Conservation (phyloP, 2,888 invertebrate genomes). For the Drosophila parthenogenetica region DNA sequence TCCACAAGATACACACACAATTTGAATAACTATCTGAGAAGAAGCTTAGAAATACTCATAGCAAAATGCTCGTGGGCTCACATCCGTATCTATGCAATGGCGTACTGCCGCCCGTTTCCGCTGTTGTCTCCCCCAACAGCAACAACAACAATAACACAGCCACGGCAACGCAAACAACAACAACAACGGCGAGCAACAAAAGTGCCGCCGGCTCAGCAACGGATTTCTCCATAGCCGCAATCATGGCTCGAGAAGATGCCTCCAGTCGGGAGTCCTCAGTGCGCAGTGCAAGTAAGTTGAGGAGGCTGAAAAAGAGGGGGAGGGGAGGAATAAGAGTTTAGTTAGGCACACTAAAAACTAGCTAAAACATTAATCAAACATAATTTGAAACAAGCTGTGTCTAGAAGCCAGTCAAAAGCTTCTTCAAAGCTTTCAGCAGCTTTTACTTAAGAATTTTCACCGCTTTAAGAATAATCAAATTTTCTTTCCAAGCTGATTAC, state of each 20-base stretch:
- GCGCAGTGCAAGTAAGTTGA: constrained; percentile 83
- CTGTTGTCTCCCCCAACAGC: constrained; percentile 57
- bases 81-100: constrained; percentile 83
- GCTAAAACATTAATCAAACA: neutral
- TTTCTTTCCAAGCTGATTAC: too few species aligned
- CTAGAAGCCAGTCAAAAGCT: neutral
- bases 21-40: constrained; percentile 10
- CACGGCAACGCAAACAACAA: constrained; percentile 88
- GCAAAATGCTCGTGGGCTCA: constrained; percentile 82
- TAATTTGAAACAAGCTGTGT: neutral
- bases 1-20: neutral
- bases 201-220: constrained; percentile 88
- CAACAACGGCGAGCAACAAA: constrained; percentile 77
- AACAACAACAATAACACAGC: constrained; percentile 68
- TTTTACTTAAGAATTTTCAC: neutral
- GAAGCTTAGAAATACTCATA: constrained; percentile 5
- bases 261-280: constrained; percentile 83
- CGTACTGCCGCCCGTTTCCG: constrained; percentile 64
- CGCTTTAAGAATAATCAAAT: neutral
- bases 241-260: constrained; percentile 91
- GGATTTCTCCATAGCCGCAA: constrained; percentile 97
- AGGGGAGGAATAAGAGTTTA: neutral
- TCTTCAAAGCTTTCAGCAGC: neutral
- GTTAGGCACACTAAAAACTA: neutral
- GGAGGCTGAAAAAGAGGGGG: neutral